Evolutionary conservation across 1,140 invertebrate genomes (phyloP).

Genomic region (Macrosteles quadrilineatus): DNA sequence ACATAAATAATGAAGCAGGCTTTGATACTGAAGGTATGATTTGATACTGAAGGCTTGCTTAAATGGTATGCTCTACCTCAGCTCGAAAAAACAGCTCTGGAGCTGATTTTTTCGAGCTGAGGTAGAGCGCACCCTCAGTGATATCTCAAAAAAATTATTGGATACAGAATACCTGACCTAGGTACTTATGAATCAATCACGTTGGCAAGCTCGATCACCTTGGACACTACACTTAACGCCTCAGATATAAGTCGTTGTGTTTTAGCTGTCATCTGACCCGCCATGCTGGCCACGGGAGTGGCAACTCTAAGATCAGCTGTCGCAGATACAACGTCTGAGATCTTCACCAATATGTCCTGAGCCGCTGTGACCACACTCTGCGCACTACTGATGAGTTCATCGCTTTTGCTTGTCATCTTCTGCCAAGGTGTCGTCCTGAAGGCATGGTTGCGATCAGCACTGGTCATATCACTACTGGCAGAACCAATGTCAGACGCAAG

Average conservation of each 20-base stretch:
- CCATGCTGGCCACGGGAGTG: background rate
- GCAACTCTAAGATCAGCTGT: background rate
- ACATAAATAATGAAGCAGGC: no score
- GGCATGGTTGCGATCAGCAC: background rate
- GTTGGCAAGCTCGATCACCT: background rate
- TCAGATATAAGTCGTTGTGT: background rate
- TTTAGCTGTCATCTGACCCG: background rate
- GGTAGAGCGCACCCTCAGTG: no score
- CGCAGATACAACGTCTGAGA: background rate
- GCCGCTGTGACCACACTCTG: background rate
- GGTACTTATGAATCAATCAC: background rate
- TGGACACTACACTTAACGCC: background rate
- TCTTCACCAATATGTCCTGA: background rate
- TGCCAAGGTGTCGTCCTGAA: conserved; percentile 7
- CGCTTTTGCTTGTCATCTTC: background rate
- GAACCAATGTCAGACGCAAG: conserved; percentile 3
- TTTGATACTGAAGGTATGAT: no score
- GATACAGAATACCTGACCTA: no score
- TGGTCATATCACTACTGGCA: conserved; percentile 10
- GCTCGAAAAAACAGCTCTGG: no score
- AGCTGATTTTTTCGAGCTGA: no score
- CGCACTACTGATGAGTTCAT: background rate
- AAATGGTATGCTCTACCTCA: no score
- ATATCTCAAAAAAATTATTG: no score
- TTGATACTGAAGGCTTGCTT: no score